These are phyloP conservation scores for Leuciscus idus DNA, from an alignment of 2,113 vertebrate species.

Conservation along the genomic window DNA sequence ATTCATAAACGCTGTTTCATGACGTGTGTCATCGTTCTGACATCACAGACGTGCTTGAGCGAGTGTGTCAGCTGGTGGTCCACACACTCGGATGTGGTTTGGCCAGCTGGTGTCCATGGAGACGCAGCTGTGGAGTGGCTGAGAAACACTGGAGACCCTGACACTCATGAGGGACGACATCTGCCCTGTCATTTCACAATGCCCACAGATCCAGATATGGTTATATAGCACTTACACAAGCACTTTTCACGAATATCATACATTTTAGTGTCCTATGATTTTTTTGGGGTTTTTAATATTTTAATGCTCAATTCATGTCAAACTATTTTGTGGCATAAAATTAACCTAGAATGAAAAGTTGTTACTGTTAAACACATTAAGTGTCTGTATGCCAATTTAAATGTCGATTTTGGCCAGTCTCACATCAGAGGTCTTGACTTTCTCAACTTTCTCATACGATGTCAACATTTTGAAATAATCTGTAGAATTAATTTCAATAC, in stretches of 20 bases:
- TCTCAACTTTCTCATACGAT: background rate
- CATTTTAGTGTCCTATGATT: background rate
- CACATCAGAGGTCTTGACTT: background rate
- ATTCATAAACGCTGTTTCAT: conserved; percentile 8
- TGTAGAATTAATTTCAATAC: background rate
- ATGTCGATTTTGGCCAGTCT: background rate
- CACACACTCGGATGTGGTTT: conserved; percentile 29
- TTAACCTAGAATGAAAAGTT: background rate
- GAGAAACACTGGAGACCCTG: conserved; percentile 45
- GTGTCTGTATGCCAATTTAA: background rate
- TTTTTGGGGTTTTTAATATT: background rate
- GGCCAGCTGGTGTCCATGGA: conserved; percentile 55
- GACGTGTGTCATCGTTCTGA: background rate
- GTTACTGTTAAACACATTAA: background rate
- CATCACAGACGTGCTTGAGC: conserved; percentile 13
- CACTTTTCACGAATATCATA: background rate
- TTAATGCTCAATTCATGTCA: background rate
- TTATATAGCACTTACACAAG: background rate
- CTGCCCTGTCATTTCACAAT: conserved; percentile 17
- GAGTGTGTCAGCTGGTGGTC: conserved; percentile 38
- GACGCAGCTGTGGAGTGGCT: conserved; percentile 51
- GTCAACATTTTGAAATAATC: background rate
- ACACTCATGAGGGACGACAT: conserved; percentile 45
- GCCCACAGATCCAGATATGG: background rate
- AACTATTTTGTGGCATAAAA: background rate